A percentile compares a stretch with the other conserved stretches of the same genome.
phyloP scores from a whole-genome alignment of 2,888 invertebrate species.

The Leptinotarsa rubiginosa region DNA sequence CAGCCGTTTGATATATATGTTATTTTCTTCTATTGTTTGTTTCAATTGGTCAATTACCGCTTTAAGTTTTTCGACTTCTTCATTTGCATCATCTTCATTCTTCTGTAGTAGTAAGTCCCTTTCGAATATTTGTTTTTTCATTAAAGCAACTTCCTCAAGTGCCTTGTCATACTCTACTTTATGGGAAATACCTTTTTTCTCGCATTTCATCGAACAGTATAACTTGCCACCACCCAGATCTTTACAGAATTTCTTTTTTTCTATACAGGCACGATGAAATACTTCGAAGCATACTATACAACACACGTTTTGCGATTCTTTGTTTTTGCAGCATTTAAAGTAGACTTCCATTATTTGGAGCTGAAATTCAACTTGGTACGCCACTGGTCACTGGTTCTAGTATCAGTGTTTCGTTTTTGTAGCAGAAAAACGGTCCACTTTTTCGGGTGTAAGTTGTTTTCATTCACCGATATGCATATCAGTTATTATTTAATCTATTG shows the following conservation, averaged over 20 bases:
- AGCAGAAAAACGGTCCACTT: too few relatives aligned
- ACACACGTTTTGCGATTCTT: too few relatives aligned
- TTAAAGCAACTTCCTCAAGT: background rate
- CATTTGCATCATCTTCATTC: slow-evolving; percentile 6
- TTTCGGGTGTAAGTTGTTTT: too few relatives aligned
- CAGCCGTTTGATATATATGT: background rate
- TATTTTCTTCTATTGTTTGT: slow-evolving; percentile 9
- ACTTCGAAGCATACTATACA: too few relatives aligned
- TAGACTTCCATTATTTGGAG: too few relatives aligned
- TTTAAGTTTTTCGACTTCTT: slow-evolving; percentile 3
- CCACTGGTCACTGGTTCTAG: too few relatives aligned
- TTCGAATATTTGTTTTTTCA: background rate
- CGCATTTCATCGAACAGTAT: background rate
- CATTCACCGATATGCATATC: too few relatives aligned
- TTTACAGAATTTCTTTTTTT: background rate
- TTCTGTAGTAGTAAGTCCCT: background rate
- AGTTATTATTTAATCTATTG: too few relatives aligned
- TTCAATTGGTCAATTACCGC: slow-evolving; percentile 8
- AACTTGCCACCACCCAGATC: background rate
- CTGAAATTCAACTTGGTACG: too few relatives aligned
- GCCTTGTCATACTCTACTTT: background rate
- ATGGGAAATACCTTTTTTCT: background rate
- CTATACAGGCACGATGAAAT: too few relatives aligned
- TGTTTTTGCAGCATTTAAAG: too few relatives aligned
- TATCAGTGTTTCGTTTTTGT: too few relatives aligned